A percentile compares a stretch with the other conserved stretches of the same genome.
phyloP scores from a whole-genome alignment of 2,888 invertebrate species.

The Augiades crinisus region DNA sequence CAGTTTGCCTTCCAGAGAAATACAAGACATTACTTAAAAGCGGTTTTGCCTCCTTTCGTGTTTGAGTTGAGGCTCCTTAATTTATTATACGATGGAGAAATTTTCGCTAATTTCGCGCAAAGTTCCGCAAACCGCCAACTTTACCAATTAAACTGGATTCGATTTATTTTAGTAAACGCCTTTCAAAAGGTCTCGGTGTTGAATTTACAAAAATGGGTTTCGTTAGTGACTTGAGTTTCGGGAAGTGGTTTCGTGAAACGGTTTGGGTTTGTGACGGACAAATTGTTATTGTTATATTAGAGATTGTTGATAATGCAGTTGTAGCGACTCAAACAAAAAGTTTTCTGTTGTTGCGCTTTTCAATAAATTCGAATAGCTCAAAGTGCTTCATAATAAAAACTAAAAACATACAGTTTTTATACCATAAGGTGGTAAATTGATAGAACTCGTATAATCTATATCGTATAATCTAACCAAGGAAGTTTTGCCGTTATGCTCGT shows the following conservation, averaged over 20 bases:
- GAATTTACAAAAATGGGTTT: constrained; percentile 19
- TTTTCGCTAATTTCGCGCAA: constrained; percentile 43
- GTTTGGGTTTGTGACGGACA: background rate
- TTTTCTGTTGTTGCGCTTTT: too few relatives aligned
- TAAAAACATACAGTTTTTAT: too few relatives aligned
- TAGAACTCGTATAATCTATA: too few relatives aligned
- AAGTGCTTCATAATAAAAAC: too few relatives aligned
- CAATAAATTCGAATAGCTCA: too few relatives aligned
- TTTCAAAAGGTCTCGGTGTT: constrained; percentile 26
- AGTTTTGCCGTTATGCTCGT: too few relatives aligned
- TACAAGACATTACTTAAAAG: constrained; percentile 32
- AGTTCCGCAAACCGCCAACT: constrained; percentile 45
- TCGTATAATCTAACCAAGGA: too few relatives aligned
- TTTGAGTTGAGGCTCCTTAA: constrained; percentile 44
- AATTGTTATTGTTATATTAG: background rate
- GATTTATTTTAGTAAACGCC: constrained; percentile 54
- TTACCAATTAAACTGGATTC: constrained; percentile 64
- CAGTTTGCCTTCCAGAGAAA: constrained; percentile 20
- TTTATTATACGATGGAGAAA: constrained; percentile 52
- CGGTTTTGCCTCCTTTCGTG: constrained; percentile 33
- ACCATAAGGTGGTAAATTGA: too few relatives aligned
- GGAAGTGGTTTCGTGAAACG: background rate
- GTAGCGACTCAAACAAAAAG: too few relatives aligned
- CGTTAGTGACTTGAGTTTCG: background rate
- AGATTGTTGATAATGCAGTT: background rate